Evolutionary conservation across 2,113 vertebrate species (phyloP).

Genomic region (human): GRCh38 chr9:81669001-81669500

Average conservation of each 20-base stretch:
- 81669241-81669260: slow-evolving; percentile 86
- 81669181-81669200: slow-evolving; percentile 87
- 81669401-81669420: slow-evolving; percentile 72
- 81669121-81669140: slow-evolving; percentile 86
- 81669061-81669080: slow-evolving; percentile 67
- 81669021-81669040: slow-evolving; percentile 65
- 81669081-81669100: slow-evolving; percentile 76
- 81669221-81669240: slow-evolving; percentile 80
- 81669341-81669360: slow-evolving; percentile 64
- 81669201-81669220: slow-evolving; percentile 88
- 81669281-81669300: slow-evolving; percentile 86
- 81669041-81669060: slow-evolving; percentile 67
- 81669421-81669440: neutral
- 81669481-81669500: slow-evolving; percentile 59
- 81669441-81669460: slow-evolving; percentile 53
- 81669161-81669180: slow-evolving; percentile 85
- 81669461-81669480: neutral
- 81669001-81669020: slow-evolving; percentile 74
- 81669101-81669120: slow-evolving; percentile 77
- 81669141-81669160: slow-evolving; percentile 85
- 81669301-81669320: slow-evolving; percentile 80
- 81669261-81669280: slow-evolving; percentile 87
- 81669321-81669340: slow-evolving; percentile 77
- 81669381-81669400: slow-evolving; percentile 77
- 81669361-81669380: slow-evolving; percentile 75